Conservation (phyloP, 2,888 invertebrate species). For the Hermodice carunculata region DNA sequence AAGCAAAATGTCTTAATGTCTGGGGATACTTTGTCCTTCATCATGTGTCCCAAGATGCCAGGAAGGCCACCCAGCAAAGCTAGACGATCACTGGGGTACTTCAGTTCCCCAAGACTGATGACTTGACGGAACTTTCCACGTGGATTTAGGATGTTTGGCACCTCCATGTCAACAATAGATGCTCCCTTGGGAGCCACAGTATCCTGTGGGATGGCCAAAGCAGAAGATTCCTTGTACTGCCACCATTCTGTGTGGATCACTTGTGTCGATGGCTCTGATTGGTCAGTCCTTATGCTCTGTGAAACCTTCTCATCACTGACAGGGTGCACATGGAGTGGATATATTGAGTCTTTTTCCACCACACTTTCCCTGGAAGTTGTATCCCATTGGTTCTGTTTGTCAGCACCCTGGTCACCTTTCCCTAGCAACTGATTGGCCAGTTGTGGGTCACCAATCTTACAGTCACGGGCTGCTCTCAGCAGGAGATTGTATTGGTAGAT, state of each 20-base stretch:
- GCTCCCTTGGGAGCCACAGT: not conserved
- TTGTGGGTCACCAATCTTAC: slow-evolving; percentile 77
- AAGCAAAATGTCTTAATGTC: slow-evolving; percentile 85
- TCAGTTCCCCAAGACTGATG: slow-evolving; percentile 30
- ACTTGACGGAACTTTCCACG: not conserved
- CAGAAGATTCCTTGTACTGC: not conserved
- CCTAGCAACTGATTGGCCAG: slow-evolving; percentile 11
- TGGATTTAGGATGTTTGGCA: slow-evolving; percentile 46
- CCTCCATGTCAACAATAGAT: not conserved
- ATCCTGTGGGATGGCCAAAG: not conserved
- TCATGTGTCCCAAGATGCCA: slow-evolving; percentile 84
- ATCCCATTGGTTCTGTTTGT: not conserved
- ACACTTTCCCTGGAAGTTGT: not conserved
- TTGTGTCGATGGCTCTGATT: too few species aligned
- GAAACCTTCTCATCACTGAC: too few species aligned
- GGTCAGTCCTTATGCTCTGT: too few species aligned
- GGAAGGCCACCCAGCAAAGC: slow-evolving; percentile 83
- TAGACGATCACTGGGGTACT: slow-evolving; percentile 47
- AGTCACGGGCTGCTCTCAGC: slow-evolving; percentile 84
- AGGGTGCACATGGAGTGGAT: too few species aligned
- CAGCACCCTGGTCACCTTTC: too few species aligned
- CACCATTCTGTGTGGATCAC: not conserved
- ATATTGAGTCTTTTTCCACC: not conserved
- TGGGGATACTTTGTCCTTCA: slow-evolving; percentile 77
- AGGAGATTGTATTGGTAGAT: slow-evolving; percentile 85